These are phyloP conservation scores for Sus cebifrons DNA, from an alignment of 2,797 vertebrate species.

Conservation along the genomic window DNA sequence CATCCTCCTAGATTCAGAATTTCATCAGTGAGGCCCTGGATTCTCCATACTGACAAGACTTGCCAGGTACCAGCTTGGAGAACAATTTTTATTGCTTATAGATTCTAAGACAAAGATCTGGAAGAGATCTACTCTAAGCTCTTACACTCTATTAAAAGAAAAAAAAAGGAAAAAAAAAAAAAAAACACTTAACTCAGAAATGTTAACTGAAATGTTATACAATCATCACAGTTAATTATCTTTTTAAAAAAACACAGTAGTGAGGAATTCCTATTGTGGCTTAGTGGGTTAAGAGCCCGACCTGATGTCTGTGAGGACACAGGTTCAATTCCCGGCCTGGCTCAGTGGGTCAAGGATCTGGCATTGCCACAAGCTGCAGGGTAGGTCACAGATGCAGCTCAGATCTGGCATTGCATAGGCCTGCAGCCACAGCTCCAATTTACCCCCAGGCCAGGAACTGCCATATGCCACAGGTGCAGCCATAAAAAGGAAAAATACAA, in stretches of 20 bases:
- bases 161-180: background rate
- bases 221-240: background rate
- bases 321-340: too few relatives aligned
- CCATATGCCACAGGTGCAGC: too few relatives aligned
- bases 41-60: background rate
- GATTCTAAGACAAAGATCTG: constrained; percentile 18
- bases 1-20: background rate
- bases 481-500: background rate
- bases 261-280: too few relatives aligned
- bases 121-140: background rate
- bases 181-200: background rate
- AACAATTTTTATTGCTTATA: background rate
- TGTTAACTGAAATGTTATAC: background rate
- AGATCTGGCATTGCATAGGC: too few relatives aligned
- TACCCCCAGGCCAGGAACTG: too few relatives aligned
- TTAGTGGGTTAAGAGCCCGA: too few relatives aligned
- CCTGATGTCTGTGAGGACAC: too few relatives aligned
- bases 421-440: too few relatives aligned
- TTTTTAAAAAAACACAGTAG: background rate
- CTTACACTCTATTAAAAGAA: background rate
- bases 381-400: too few relatives aligned
- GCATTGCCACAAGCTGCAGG: too few relatives aligned
- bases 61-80: background rate
- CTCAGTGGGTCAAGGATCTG: too few relatives aligned
- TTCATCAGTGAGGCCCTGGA: background rate